Evolutionary conservation across 2,888 invertebrate species (phyloP).

Genomic region (Antitype chi): DNA sequence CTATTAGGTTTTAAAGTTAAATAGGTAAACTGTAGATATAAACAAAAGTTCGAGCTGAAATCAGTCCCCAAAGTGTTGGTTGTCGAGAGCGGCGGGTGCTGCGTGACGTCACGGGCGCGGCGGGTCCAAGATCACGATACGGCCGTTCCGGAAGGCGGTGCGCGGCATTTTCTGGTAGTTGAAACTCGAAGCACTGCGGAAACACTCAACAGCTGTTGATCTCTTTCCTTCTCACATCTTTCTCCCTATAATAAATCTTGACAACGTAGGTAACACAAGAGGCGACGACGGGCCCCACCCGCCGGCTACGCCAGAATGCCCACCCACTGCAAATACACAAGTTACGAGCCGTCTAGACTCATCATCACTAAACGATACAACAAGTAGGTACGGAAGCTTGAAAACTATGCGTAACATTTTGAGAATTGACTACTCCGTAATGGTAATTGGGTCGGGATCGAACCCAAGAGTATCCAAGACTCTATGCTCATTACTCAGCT

Average conservation of each 20-base stretch:
- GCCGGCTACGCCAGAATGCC: slow-evolving; percentile 43
- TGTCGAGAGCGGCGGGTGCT: neutral
- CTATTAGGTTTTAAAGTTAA: slow-evolving; percentile 1
- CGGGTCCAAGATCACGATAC: slow-evolving; percentile 73
- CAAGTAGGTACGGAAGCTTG: neutral
- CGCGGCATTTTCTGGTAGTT: slow-evolving; percentile 69
- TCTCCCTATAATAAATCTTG: slow-evolving; percentile 58
- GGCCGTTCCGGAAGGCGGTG: slow-evolving; percentile 74
- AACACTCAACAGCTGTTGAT: slow-evolving; percentile 49
- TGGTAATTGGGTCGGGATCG: neutral
- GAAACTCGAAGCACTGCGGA: slow-evolving; percentile 46
- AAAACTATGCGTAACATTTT: neutral
- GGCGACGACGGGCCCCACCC: slow-evolving; percentile 40
- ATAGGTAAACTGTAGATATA: neutral
- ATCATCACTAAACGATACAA: slow-evolving; percentile 2
- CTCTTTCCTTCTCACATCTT: slow-evolving; percentile 32
- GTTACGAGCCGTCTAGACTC: slow-evolving; percentile 26
- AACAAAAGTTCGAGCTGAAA: slow-evolving; percentile 24
- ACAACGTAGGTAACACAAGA: slow-evolving; percentile 57
- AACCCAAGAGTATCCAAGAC: slow-evolving; percentile 1
- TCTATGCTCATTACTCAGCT: neutral
- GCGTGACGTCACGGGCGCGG: slow-evolving; percentile 10
- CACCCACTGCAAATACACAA: slow-evolving; percentile 52
- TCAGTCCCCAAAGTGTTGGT: slow-evolving; percentile 9
- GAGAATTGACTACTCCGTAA: neutral